Percentiles rank a stretch among this genome's conserved stretches.
Evolutionary conservation across 2,797 vertebrate genomes (phyloP).

Genomic region (Ispidina picta): DNA sequence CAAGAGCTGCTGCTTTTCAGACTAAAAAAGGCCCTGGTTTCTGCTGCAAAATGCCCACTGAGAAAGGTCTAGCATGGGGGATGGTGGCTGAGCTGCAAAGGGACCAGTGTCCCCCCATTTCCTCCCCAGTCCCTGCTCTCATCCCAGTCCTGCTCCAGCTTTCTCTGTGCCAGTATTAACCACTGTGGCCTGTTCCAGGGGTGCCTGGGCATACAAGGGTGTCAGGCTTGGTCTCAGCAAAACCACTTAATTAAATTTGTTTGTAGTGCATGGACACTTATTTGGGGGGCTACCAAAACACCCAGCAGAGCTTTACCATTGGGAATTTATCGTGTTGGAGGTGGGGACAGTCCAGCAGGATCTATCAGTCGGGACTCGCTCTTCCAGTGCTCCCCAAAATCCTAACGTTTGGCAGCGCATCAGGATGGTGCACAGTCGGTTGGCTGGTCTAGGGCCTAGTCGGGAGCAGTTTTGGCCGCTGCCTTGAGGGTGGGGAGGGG

Average conservation of each 20-base stretch:
- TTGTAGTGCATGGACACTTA: background rate
- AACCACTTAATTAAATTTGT: background rate
- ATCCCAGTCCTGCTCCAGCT: background rate
- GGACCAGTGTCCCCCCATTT: fast-evolving
- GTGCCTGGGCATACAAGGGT: fast-evolving
- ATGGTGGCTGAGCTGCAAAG: background rate
- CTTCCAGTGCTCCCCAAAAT: background rate
- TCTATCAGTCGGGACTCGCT: background rate
- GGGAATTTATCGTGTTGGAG: background rate
- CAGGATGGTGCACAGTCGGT: too few relatives aligned
- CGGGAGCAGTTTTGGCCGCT: fast-evolving
- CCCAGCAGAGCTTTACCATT: fast-evolving
- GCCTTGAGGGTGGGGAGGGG: too few relatives aligned
- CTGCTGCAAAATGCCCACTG: fast-evolving
- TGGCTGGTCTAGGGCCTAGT: too few relatives aligned
- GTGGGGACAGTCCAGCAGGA: background rate
- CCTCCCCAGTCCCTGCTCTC: too few relatives aligned
- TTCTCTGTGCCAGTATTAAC: background rate
- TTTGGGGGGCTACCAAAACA: background rate
- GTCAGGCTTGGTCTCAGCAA: background rate
- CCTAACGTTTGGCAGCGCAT: too few relatives aligned
- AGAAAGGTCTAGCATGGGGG: background rate
- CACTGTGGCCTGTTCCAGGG: background rate
- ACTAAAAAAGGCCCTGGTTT: background rate
- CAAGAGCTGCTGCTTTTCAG: background rate